Conservation (phyloP, 2,888 invertebrate species). For the Cantharis lateralis region DNA sequence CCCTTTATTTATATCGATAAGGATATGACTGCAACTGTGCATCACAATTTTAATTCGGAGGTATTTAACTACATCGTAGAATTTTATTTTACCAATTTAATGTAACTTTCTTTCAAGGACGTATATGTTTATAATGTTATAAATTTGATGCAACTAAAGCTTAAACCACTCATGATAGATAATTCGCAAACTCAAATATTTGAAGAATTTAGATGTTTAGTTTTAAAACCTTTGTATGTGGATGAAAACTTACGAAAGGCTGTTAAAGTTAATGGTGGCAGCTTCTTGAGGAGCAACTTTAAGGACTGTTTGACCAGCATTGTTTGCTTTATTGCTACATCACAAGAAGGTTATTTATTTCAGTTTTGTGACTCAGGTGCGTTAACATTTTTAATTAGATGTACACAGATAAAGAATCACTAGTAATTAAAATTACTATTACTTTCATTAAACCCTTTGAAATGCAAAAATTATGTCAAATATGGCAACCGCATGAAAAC, state of each 20-base stretch:
- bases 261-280: constrained; percentile 39
- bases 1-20: constrained; percentile 55
- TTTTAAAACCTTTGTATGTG: constrained; percentile 58
- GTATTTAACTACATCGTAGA: constrained; percentile 40
- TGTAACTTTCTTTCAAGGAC: constrained; percentile 33
- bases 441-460: too few species aligned
- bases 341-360: constrained; percentile 74
- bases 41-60: constrained; percentile 48
- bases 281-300: constrained; percentile 59
- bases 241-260: constrained; percentile 40
- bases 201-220: constrained; percentile 60
- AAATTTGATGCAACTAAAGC: constrained; percentile 57
- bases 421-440: too few species aligned
- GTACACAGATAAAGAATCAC: too few species aligned
- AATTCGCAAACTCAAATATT: constrained; percentile 52
- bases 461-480: too few species aligned
- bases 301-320: constrained; percentile 64
- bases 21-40: constrained; percentile 56
- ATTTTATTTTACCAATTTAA: background rate
- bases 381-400: background rate
- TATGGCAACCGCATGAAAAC: too few species aligned
- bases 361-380: constrained; percentile 63
- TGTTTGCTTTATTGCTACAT: constrained; percentile 66
- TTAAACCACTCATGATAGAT: constrained; percentile 53
- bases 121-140: constrained; percentile 52